Conservation (phyloP, 2,888 invertebrate genomes). For the Tipula helvola region DNA sequence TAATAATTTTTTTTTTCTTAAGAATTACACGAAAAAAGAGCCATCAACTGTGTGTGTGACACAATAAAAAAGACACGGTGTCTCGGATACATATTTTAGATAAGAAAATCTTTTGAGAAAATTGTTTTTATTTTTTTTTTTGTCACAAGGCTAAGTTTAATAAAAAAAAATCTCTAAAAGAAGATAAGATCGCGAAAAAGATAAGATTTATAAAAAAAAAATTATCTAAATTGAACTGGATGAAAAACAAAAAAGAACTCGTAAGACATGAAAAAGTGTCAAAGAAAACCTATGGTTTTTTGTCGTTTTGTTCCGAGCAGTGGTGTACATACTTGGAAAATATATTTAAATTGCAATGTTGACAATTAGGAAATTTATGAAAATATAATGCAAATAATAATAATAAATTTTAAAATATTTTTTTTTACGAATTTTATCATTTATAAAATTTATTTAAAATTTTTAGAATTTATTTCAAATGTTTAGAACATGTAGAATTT, state of each 20-base stretch:
- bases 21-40: background rate
- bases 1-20: background rate
- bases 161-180: background rate
- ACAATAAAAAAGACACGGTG: background rate
- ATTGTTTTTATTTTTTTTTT: background rate
- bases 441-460: too few relatives aligned
- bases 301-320: background rate
- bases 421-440: too few relatives aligned
- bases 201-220: background rate
- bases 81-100: background rate
- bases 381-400: background rate
- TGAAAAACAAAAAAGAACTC: background rate
- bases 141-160: background rate
- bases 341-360: background rate
- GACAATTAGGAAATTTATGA: background rate
- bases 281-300: background rate
- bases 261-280: background rate
- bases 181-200: background rate
- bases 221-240: background rate
- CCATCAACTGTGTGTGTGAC: background rate
- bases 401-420: background rate
- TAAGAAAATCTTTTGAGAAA: conserved; percentile 4
- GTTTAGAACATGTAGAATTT: too few relatives aligned
- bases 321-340: background rate
- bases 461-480: too few relatives aligned